These are phyloP conservation scores for Phrynosoma platyrhinos DNA, from an alignment of 2,113 vertebrate genomes.

Conservation along the genomic window DNA sequence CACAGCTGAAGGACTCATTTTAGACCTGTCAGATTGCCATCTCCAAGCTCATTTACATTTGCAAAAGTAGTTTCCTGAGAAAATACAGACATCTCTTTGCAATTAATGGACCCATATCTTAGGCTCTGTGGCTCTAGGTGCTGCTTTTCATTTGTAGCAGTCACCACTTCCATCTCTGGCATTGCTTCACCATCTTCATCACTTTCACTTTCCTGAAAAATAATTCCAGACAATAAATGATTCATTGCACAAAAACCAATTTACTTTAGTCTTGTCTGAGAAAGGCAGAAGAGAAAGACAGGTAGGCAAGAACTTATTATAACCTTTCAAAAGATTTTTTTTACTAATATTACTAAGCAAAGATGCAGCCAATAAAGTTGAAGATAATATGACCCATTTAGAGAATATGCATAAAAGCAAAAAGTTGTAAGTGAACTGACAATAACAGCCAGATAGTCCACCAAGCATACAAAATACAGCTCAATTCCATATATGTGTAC, in stretches of 20 bases:
- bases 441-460: too few relatives aligned
- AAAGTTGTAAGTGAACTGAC: too few relatives aligned
- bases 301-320: neutral
- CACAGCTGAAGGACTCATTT: neutral
- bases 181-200: conserved; percentile 37
- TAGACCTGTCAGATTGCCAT: neutral
- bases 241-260: neutral
- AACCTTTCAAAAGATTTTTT: neutral
- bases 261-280: neutral
- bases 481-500: too few relatives aligned
- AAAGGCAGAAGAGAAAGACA: neutral
- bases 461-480: too few relatives aligned
- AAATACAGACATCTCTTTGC: neutral
- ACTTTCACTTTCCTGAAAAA: conserved; percentile 49
- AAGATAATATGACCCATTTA: too few relatives aligned
- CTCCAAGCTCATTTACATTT: conserved; percentile 15
- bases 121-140: conserved; percentile 43
- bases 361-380: neutral
- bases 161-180: neutral
- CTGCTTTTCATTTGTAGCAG: conserved; percentile 47
- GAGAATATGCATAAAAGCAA: too few relatives aligned
- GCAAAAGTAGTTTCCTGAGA: neutral
- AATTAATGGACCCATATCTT: conserved; percentile 66
- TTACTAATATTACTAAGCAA: neutral
- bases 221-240: conserved; percentile 13